Base-by-base conservation (phyloP, 2,797 vertebrate species). In the Chromis chromis region DNA sequence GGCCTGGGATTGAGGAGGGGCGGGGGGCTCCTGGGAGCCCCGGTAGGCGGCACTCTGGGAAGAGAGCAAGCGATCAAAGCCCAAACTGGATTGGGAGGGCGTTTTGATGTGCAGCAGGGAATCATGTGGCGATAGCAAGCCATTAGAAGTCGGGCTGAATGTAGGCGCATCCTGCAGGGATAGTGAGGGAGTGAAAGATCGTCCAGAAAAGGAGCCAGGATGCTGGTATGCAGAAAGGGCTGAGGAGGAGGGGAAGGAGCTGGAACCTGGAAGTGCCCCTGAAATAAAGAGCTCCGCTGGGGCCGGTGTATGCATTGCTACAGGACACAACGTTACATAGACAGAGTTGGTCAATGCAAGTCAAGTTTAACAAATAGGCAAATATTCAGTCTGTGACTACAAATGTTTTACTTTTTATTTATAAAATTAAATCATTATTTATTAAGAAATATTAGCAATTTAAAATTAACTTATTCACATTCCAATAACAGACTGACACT, bases 191-290 rank as follows among this genome's bases (percentile, higher is more conserved):
- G 96, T 95, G 83, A 97, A 98, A 70, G 96, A 96, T 74, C 96
- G 95, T 42, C 96, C 96, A 36, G 96, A 94, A 86, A 98, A 98
- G 5, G 97, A 96, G 8, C 95, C 95, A 1, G 97, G 96, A 89
- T 97, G 96, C 87, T 98, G 97, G 87, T 98, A 98, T 24, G 96
- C 95, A n/a, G 96, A 96, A 49, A 98, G 95, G 28, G 96, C 94
- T 21, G 97, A 96, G 3, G 97, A 96, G 0, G 97, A 95, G 0
- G 96, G 93, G 70, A 97, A 97, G 59, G 96, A 96, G 44, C 96
- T 94, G 62, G 97, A 96, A 28, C 95, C 95, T 0, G 96, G 96
- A 36, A 97, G 91, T 11, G 97, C 94, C 0, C 97, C 96, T 52
- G 96, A 96, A 87, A 98, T 97, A 92, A 98, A 97, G 59, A 98